phyloP scores from a whole-genome alignment of 2,797 vertebrate species.

The Clarias platycephalus region DNA sequence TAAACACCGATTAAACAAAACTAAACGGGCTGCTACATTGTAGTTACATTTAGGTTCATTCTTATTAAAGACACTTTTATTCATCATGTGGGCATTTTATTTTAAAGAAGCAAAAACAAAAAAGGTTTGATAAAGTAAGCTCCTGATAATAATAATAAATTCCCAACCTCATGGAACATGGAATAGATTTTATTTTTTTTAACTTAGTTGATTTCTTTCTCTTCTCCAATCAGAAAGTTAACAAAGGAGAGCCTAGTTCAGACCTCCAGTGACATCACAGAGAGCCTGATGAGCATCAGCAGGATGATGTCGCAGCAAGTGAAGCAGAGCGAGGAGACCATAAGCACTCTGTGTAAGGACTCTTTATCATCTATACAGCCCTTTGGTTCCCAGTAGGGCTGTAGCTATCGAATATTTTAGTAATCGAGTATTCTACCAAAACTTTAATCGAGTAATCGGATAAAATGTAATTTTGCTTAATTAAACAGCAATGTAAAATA shows the following conservation, averaged over 20 bases:
- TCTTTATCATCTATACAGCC: neutral
- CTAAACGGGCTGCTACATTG: neutral
- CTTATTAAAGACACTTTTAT: neutral
- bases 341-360: conserved; percentile 84
- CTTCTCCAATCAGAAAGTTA: conserved; percentile 76
- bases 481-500: too few relatives aligned
- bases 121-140: neutral
- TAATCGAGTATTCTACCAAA: too few relatives aligned
- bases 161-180: neutral
- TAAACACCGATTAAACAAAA: neutral
- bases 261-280: conserved; percentile 86
- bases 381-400: too few relatives aligned
- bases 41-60: neutral
- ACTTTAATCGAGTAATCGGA: too few relatives aligned
- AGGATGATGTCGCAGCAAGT: conserved; percentile 98
- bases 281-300: conserved; percentile 94
- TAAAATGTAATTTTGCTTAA: too few relatives aligned
- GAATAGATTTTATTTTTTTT: neutral
- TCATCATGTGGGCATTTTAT: neutral
- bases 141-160: neutral
- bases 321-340: conserved; percentile 89
- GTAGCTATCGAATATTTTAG: too few relatives aligned
- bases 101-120: neutral
- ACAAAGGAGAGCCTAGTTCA: conserved; percentile 88
- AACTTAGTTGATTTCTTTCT: neutral